A percentile compares a stretch with the other conserved stretches of the same genome.
Conservation (phyloP, 2,888 invertebrate species). For the Amphipoea oculea region DNA sequence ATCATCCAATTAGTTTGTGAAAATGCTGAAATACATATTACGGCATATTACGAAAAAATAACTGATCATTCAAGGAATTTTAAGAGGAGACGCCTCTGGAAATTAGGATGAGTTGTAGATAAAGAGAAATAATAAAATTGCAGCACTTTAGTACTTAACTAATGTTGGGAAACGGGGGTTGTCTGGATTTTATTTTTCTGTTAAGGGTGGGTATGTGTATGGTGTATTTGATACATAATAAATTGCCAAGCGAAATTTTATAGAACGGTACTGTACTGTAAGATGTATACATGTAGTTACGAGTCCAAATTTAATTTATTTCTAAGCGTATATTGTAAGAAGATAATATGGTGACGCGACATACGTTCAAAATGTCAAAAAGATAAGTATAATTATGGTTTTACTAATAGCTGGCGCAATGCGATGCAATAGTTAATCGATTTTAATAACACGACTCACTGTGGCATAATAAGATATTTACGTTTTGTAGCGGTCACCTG, state of each 20-base stretch:
- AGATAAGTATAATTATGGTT: constrained; percentile 79
- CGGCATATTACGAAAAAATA: neutral
- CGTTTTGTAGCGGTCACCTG: constrained; percentile 86
- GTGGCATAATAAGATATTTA: constrained; percentile 85
- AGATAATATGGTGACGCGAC: constrained; percentile 64
- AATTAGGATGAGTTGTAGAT: neutral
- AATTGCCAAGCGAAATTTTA: constrained; percentile 52
- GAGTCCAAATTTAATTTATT: constrained; percentile 71
- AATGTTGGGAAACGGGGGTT: neutral
- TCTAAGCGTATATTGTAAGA: constrained; percentile 49
- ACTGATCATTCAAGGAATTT: neutral
- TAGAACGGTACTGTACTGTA: constrained; percentile 41
- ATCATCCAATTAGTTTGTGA: neutral
- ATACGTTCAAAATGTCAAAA: constrained; percentile 66
- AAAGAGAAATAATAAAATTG: neutral
- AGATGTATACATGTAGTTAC: constrained; percentile 81
- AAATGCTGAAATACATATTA: constrained; percentile 1
- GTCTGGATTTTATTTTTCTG: neutral
- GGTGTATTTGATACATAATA: constrained; percentile 17
- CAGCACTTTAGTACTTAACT: constrained; percentile 6
- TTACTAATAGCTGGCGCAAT: constrained; percentile 73
- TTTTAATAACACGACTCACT: constrained; percentile 72
- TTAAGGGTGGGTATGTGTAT: neutral
- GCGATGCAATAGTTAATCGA: constrained; percentile 73
- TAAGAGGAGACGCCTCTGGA: neutral